These are phyloP conservation scores for Patiria miniata DNA, from an alignment of 35 echinoderm and acorn worm genomes.

Conservation along the genomic window DNA sequence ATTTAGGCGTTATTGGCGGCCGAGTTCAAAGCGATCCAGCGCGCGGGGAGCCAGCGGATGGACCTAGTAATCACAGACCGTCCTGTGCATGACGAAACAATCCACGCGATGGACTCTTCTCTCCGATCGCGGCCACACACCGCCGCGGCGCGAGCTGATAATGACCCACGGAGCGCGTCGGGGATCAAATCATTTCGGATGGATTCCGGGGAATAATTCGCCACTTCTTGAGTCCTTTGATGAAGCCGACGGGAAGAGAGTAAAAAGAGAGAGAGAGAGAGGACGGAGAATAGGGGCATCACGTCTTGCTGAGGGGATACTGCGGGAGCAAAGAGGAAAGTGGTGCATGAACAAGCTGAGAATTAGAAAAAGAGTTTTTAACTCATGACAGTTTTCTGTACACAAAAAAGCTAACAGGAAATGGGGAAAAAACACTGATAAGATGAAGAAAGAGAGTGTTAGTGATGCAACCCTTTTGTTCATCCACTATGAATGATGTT, in stretches of 20 bases:
- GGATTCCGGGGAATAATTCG: constrained; percentile 25
- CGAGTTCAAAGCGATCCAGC: not conserved
- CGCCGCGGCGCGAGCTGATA: not conserved
- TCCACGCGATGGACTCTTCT: not conserved
- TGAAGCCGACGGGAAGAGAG: not conserved
- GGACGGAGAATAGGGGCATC: not conserved
- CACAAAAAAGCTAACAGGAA: not conserved
- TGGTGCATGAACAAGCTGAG: not conserved
- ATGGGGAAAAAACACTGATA: not conserved
- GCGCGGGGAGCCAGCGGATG: not conserved
- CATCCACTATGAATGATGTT: constrained; percentile 1
- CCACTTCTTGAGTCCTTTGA: constrained; percentile 13
- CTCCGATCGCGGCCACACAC: too few species aligned
- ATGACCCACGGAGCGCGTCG: constrained; percentile 10
- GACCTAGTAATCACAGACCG: constrained; percentile 1
- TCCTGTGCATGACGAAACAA: constrained; percentile 16
- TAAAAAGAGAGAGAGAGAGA: too few species aligned
- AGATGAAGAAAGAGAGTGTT: not conserved
- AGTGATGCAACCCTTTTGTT: not conserved
- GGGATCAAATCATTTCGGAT: constrained; percentile 31
- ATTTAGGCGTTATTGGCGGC: constrained; percentile 12
- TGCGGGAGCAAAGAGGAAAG: not conserved
- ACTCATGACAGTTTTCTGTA: not conserved
- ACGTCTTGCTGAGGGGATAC: not conserved
- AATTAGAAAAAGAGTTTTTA: not conserved